A percentile compares a stretch with the other conserved stretches of the same genome.
Evolutionary conservation across 2,113 vertebrate species (phyloP).

Genomic region (Callipepla californica): DNA sequence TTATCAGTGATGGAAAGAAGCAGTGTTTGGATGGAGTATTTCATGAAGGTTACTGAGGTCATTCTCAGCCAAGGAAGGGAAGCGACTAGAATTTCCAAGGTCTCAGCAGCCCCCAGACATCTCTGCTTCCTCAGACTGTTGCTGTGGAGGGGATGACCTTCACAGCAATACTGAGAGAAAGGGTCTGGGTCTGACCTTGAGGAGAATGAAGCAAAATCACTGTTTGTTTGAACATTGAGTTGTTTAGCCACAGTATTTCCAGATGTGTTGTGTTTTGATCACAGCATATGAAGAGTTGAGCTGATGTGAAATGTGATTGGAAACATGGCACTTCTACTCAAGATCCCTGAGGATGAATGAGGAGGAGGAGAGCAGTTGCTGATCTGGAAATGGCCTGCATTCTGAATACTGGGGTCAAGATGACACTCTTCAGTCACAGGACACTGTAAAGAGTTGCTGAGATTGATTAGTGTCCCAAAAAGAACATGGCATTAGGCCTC

Average conservation of each 20-base stretch:
- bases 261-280: not conserved
- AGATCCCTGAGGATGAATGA: not conserved
- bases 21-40: not conserved
- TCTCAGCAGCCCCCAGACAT: not conserved
- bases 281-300: not conserved
- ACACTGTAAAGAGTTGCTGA: not conserved
- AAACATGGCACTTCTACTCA: not conserved
- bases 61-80: not conserved
- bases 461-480: not conserved
- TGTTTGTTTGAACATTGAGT: not conserved
- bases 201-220: not conserved
- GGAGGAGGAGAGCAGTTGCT: not conserved
- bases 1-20: not conserved
- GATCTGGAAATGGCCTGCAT: not conserved
- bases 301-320: not conserved
- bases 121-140: not conserved
- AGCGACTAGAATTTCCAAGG: not conserved
- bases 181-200: not conserved
- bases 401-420: not conserved
- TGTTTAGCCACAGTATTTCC: not conserved
- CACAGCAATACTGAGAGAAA: not conserved
- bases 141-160: rapidly evolving
- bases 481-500: not conserved
- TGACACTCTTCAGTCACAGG: not conserved
- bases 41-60: not conserved